A percentile compares a stretch with the other conserved stretches of the same genome.
Evolutionary conservation across 2,113 vertebrate species (phyloP).

Genomic region (Arothron firmamentum): DNA sequence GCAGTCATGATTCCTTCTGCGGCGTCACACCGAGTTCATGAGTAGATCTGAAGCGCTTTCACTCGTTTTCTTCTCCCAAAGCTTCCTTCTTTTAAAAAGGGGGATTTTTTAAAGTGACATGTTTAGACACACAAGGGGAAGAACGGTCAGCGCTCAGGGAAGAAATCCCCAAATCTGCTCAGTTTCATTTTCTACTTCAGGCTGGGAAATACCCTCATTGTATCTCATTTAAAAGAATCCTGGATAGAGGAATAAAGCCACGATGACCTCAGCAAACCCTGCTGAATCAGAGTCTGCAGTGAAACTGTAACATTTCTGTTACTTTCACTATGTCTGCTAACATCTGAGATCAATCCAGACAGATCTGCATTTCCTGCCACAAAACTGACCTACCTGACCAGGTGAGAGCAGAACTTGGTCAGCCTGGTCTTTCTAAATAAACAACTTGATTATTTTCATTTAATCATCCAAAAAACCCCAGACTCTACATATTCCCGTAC

Average conservation of each 20-base stretch:
- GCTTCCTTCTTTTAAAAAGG: background rate
- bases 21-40: too few relatives aligned
- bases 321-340: background rate
- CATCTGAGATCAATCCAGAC: too few relatives aligned
- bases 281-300: background rate
- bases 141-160: background rate
- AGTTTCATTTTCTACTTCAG: slow-evolving; percentile 24
- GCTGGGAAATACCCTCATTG: slow-evolving; percentile 29
- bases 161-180: slow-evolving; percentile 19
- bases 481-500: slow-evolving; percentile 44
- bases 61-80: background rate
- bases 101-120: too few relatives aligned
- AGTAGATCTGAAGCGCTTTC: background rate
- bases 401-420: too few relatives aligned
- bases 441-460: too few relatives aligned
- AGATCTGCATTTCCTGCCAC: too few relatives aligned
- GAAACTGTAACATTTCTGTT: background rate
- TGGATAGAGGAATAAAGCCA: background rate
- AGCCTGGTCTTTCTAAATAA: too few relatives aligned
- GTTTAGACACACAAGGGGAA: background rate
- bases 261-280: background rate
- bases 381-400: too few relatives aligned
- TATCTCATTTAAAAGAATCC: slow-evolving; percentile 1
- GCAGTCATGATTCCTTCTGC: too few relatives aligned
- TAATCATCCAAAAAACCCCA: too few relatives aligned